A percentile compares a stretch with the other conserved stretches of the same genome.
Evolutionary conservation across 2,113 vertebrate genomes (phyloP).

Genomic region (Tringa solitaria): DNA sequence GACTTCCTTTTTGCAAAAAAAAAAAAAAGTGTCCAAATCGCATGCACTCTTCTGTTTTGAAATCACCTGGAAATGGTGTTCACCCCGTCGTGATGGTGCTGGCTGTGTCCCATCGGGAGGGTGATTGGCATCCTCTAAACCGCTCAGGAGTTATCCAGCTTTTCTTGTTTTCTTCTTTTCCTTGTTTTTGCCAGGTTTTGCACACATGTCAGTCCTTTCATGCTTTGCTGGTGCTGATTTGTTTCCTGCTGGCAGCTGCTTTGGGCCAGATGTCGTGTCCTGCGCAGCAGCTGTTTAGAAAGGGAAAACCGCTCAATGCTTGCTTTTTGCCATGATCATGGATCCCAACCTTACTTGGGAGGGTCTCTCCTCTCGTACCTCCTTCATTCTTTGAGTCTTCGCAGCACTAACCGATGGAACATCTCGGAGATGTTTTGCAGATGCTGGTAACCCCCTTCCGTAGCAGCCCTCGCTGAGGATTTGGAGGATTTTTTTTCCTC

Average conservation of each 20-base stretch:
- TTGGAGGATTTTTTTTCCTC: background rate
- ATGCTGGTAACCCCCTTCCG: background rate
- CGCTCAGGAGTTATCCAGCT: background rate
- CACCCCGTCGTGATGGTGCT: background rate
- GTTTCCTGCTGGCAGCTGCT: background rate
- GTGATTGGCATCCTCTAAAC: background rate
- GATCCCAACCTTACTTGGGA: background rate
- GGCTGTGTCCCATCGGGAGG: background rate
- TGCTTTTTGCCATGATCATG: background rate
- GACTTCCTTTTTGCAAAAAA: background rate
- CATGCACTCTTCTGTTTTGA: accelerated
- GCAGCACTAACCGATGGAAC: background rate
- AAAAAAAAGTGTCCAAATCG: background rate
- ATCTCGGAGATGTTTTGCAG: conserved; percentile 7
- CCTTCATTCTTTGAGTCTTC: background rate
- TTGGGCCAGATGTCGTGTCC: background rate
- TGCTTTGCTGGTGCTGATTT: background rate
- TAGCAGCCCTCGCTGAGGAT: background rate
- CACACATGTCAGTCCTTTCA: background rate
- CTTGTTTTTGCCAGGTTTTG: background rate
- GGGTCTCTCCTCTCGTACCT: background rate
- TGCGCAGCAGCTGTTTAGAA: background rate
- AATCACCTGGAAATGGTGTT: background rate
- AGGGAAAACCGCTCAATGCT: background rate
- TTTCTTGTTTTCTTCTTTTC: conserved; percentile 6